Conservation (phyloP, 2,888 invertebrate genomes). For the Erebia aethiops region DNA sequence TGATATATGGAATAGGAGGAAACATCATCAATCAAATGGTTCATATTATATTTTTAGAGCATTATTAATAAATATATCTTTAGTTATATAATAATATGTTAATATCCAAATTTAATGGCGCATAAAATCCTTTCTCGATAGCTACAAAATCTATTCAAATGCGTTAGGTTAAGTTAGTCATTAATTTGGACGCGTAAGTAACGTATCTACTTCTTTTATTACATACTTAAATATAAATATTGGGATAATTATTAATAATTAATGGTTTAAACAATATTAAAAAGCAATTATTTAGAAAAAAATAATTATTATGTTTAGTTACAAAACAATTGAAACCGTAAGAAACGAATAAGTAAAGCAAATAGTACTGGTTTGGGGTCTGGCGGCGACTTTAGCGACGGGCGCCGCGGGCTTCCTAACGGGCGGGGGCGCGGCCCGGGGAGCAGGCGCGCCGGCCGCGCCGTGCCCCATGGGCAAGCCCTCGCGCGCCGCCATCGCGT, state of each 20-base stretch:
- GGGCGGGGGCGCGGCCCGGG: constrained; percentile 70
- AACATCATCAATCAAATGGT: neutral
- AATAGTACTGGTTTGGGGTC: constrained; percentile 84
- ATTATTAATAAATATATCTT: neutral
- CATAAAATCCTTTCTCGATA: too few relatives aligned
- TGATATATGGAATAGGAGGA: neutral
- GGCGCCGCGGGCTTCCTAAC: constrained; percentile 74
- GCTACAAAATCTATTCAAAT: too few relatives aligned
- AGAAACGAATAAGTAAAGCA: constrained; percentile 55
- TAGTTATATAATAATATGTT: neutral
- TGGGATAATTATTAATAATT: neutral
- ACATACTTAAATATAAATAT: neutral
- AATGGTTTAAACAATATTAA: neutral
- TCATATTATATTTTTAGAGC: neutral
- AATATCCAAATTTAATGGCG: too few relatives aligned
- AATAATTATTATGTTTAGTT: constrained; percentile 10
- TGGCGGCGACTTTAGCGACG: constrained; percentile 83
- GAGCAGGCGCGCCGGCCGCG: constrained; percentile 83
- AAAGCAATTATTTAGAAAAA: constrained; percentile 8
- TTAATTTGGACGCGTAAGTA: too few relatives aligned
- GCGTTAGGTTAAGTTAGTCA: too few relatives aligned
- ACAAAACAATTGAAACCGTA: constrained; percentile 28
- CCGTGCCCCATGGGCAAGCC: constrained; percentile 93
- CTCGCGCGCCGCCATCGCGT: constrained; percentile 93
- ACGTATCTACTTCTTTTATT: neutral